Percentiles rank a stretch among this genome's conserved stretches.
Conservation (phyloP, 2,888 invertebrate genomes). For the Monoplex corrugatus region DNA sequence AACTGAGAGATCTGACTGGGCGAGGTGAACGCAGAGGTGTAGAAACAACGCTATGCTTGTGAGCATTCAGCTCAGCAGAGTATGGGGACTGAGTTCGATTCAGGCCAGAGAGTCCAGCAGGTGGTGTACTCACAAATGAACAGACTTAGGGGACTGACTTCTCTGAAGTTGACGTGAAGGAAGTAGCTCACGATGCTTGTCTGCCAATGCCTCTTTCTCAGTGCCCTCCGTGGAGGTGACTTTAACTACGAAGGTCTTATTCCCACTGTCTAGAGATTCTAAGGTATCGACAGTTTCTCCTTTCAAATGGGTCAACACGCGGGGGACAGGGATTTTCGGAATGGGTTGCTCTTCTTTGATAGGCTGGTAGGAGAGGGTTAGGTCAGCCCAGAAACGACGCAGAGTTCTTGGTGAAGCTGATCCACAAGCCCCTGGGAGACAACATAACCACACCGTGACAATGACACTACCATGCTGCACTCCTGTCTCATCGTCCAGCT, state of each 20-base stretch:
- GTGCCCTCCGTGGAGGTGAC: neutral
- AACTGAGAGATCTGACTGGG: neutral
- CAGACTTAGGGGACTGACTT: neutral
- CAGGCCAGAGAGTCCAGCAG: too few species aligned
- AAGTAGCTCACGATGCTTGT: too few species aligned
- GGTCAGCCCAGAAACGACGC: constrained; percentile 53
- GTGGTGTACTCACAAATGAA: too few species aligned
- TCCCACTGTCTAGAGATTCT: neutral
- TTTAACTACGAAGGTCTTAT: neutral
- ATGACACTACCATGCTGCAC: neutral
- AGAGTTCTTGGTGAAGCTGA: constrained; percentile 53
- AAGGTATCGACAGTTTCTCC: neutral
- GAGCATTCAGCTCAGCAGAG: neutral
- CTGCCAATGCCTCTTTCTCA: neutral
- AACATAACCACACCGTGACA: neutral
- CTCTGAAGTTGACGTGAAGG: neutral
- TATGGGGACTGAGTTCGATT: neutral
- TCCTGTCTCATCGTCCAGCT: too few species aligned
- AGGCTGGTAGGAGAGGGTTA: constrained; percentile 52
- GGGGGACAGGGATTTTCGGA: constrained; percentile 48
- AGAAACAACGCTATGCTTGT: neutral
- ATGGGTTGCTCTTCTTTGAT: constrained; percentile 54
- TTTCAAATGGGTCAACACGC: neutral
- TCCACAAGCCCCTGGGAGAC: constrained; percentile 44
- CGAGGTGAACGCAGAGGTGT: neutral